Evolutionary conservation across 1,140 invertebrate species (phyloP).

Genomic region (Drosophila ohnishii): DNA sequence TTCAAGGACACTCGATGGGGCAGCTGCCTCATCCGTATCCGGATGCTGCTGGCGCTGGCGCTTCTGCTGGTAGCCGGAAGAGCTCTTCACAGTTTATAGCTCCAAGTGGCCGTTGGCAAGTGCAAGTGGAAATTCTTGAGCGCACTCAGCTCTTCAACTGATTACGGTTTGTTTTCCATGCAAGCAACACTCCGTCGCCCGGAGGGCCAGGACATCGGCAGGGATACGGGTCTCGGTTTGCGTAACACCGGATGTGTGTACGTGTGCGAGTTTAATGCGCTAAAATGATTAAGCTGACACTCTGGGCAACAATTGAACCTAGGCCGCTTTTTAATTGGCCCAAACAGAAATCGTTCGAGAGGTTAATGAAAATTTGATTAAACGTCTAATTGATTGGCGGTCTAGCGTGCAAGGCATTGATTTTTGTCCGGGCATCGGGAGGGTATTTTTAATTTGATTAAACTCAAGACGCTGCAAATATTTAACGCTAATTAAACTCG

Average conservation of each 20-base stretch:
- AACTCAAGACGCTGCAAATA: conserved; percentile 66
- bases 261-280: conserved; percentile 17
- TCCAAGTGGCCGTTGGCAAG: conserved; percentile 76
- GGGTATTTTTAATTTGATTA: conserved; percentile 75
- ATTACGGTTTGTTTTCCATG: conserved; percentile 75
- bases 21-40: conserved; percentile 53
- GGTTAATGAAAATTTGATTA: conserved; percentile 70
- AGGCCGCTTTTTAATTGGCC: conserved; percentile 53
- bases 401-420: conserved; percentile 35
- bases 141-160: conserved; percentile 60
- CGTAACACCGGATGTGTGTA: not conserved
- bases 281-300: conserved; percentile 65
- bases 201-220: conserved; percentile 15
- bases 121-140: conserved; percentile 79
- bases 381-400: conserved; percentile 48
- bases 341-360: conserved; percentile 22
- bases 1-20: conserved; percentile 71
- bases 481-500: conserved; percentile 75
- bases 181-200: conserved; percentile 36
- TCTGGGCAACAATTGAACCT: conserved; percentile 34
- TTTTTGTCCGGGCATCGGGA: conserved; percentile 16
- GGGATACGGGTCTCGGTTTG: not conserved
- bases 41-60: conserved; percentile 26
- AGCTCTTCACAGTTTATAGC: conserved; percentile 79
- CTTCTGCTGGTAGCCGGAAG: conserved; percentile 61